Conservation (phyloP, 2,888 invertebrate species). For the Asteroscopus sphinx region DNA sequence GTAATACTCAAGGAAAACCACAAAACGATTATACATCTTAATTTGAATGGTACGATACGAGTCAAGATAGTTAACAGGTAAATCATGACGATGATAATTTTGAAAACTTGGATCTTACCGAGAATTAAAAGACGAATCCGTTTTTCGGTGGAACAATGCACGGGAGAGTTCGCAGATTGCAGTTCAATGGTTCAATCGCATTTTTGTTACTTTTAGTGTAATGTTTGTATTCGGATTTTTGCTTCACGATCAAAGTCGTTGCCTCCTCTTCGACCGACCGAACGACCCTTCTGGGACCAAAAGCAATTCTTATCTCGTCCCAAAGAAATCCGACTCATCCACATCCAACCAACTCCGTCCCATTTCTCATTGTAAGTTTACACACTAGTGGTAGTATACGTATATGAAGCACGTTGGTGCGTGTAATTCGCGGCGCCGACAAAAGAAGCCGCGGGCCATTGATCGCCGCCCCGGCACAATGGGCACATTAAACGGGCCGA, state of each 20-base stretch:
- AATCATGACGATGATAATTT: constrained; percentile 4
- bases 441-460: constrained; percentile 49
- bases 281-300: neutral
- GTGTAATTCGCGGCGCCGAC: constrained; percentile 42
- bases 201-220: neutral
- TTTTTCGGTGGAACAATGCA: neutral
- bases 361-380: neutral
- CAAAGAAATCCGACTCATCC: too few species aligned
- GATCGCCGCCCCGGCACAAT: constrained; percentile 52
- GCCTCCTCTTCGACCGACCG: too few species aligned
- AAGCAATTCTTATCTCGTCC: neutral
- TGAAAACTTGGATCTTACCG: neutral
- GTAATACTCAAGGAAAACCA: constrained; percentile 48
- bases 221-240: neutral
- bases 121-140: neutral
- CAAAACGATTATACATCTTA: constrained; percentile 27
- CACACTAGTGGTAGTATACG: neutral
- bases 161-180: neutral
- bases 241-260: too few species aligned
- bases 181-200: constrained; percentile 8
- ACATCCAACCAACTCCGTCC: too few species aligned
- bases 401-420: constrained; percentile 9
- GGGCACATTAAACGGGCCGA: constrained; percentile 42
- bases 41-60: constrained; percentile 14
- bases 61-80: constrained; percentile 12